Base-by-base conservation (phyloP, 2,113 vertebrate genomes). In the Rhineura floridana region DNA sequence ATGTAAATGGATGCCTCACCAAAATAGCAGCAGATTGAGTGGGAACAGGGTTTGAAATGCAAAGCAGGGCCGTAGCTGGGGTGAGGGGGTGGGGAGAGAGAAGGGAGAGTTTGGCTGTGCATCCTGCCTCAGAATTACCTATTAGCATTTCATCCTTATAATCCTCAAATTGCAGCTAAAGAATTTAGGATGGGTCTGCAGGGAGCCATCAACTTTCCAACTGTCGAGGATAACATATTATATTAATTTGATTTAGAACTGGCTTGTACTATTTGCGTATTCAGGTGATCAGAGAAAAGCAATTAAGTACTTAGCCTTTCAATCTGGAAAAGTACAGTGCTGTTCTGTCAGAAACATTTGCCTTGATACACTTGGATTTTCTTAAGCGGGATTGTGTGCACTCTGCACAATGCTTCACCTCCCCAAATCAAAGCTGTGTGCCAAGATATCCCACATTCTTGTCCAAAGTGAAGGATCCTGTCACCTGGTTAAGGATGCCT, bases 261-360 rank as follows among this genome's bases (percentile, higher is more conserved):
- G 81, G 59, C 70, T 52, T 28, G 28, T 55, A 6, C 79, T 73
- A 69, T 67, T 52, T 9, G 52, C 0, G 46, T 3, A 50, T 28
- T 11, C 28, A 70, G 67, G 85, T 87, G 72, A 91, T 44, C 79
- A 85, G 81, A 62, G 78, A 80, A 77, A 52, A 6, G 19, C 72
- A 62, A 19, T 83, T 87, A 86, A 48, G 15, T 4, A 39, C 15
- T 73, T 89, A 23, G 72, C 0, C 6, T 87, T 67, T 30, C 87
- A 81, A 63, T 48, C 23, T 4, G 10, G 79, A 50, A 88, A 89
- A 46, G 87, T 0, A 1, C n/a, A 88, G 33, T 36, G 33, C 83
- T 19, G 36, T 46, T 67, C 69, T 70, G 42, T 70, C 83, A 0
- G 69, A 59, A 78, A 70, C 1, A 33, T 25, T 44, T 86, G 19